A percentile compares a stretch with the other conserved stretches of the same genome.
These are phyloP conservation scores for Upupa epops DNA, from an alignment of 2,113 vertebrate genomes.

Conservation along the genomic window DNA sequence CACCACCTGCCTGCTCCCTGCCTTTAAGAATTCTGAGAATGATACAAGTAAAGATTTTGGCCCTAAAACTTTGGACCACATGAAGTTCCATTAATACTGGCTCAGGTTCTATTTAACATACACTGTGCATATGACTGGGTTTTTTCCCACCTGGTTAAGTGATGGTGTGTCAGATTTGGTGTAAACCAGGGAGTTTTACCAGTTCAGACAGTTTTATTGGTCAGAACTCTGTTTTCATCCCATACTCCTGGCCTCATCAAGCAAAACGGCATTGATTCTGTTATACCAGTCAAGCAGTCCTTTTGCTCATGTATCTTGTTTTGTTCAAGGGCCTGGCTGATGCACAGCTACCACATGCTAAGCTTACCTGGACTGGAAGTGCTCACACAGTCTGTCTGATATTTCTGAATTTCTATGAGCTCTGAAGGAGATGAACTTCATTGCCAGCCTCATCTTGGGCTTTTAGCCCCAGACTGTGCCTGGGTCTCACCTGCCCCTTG, in stretches of 20 bases:
- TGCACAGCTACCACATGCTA: background rate
- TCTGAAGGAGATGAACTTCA: background rate
- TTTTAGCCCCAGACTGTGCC: background rate
- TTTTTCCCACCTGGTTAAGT: background rate
- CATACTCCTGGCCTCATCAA: background rate
- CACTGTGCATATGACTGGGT: fast-evolving
- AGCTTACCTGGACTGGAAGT: background rate
- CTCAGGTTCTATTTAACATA: background rate
- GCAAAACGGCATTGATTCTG: background rate
- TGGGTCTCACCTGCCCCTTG: background rate
- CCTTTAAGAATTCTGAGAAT: background rate
- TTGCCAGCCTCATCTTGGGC: background rate
- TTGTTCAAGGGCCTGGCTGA: background rate
- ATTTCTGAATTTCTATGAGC: background rate
- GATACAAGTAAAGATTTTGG: background rate
- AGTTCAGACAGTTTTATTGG: background rate
- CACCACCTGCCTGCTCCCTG: background rate
- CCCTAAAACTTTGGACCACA: background rate
- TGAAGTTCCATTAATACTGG: background rate
- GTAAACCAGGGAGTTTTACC: background rate
- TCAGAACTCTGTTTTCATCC: background rate
- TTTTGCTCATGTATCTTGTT: background rate
- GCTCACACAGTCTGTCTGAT: background rate
- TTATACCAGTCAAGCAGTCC: background rate
- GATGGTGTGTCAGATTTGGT: background rate